Conservation (phyloP, 2,797 vertebrate genomes). For the Vipera ursinii region DNA sequence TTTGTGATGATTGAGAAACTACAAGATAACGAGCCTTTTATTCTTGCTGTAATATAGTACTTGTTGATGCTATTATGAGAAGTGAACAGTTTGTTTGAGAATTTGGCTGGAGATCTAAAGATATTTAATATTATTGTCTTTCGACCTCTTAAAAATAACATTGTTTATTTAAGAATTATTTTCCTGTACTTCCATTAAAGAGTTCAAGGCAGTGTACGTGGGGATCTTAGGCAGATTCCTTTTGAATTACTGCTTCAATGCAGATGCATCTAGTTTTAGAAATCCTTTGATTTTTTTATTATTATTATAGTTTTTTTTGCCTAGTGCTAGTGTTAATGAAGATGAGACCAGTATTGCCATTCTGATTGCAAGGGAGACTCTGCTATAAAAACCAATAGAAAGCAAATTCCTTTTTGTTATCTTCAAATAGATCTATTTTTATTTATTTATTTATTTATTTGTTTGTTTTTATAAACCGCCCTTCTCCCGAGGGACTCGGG, state of each 20-base stretch:
- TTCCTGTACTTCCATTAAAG: background rate
- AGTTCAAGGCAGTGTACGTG: background rate
- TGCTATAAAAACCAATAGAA: background rate
- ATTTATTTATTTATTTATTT: no score
- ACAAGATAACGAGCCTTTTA: background rate
- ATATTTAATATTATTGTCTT: background rate
- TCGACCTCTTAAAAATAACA: background rate
- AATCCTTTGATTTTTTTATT: background rate
- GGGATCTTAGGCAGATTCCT: background rate
- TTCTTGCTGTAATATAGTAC: background rate
- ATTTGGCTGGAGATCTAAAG: background rate
- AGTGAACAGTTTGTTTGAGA: constrained; percentile 8
- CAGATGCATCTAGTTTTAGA: background rate
- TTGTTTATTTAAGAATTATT: background rate
- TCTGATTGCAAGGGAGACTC: background rate
- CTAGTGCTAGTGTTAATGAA: background rate
- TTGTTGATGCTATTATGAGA: background rate
- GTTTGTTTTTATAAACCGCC: no score
- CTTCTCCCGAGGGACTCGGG: no score
- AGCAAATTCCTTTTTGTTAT: background rate
- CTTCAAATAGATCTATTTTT: background rate
- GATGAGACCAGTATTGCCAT: background rate
- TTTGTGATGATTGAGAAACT: background rate
- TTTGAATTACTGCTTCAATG: background rate
- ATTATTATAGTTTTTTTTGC: background rate